Conservation (phyloP, 2,888 invertebrate genomes). For the Eupithecia abbreviata region DNA sequence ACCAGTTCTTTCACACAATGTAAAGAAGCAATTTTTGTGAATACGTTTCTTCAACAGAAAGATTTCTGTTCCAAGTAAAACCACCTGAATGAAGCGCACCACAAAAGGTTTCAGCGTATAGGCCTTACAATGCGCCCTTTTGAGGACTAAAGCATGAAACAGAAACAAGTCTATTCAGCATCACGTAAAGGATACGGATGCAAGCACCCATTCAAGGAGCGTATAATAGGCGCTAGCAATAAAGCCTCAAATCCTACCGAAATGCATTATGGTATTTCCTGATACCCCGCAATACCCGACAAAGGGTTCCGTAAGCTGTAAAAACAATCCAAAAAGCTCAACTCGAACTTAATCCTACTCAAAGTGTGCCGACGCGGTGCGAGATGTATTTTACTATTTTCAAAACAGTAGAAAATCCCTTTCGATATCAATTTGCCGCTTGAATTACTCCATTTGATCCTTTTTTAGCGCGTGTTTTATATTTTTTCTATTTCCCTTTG, state of each 20-base stretch:
- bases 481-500: constrained; percentile 58
- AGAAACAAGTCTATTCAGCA: constrained; percentile 73
- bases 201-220: constrained; percentile 66
- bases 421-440: constrained; percentile 81
- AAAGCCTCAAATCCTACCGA: constrained; percentile 51
- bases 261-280: constrained; percentile 58
- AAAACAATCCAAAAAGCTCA: constrained; percentile 17
- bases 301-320: constrained; percentile 66
- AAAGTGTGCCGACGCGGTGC: constrained; percentile 69
- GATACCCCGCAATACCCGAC: constrained; percentile 69
- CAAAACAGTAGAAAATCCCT: constrained; percentile 77
- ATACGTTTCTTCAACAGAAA: constrained; percentile 26
- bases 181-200: constrained; percentile 69
- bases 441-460: constrained; percentile 67
- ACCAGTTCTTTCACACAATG: neutral
- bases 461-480: constrained; percentile 66
- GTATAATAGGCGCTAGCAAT: constrained; percentile 66
- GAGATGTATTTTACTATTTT: constrained; percentile 74
- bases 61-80: constrained; percentile 33
- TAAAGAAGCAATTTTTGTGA: constrained; percentile 12
- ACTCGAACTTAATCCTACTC: constrained; percentile 74
- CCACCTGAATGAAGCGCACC: constrained; percentile 38
- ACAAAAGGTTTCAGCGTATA: constrained; percentile 42
- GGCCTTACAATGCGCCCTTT: constrained; percentile 56
- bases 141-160: constrained; percentile 72